Percentiles rank a stretch among this genome's conserved stretches.
Conservation (phyloP, 2,888 invertebrate species). For the Drosophila rellima region DNA sequence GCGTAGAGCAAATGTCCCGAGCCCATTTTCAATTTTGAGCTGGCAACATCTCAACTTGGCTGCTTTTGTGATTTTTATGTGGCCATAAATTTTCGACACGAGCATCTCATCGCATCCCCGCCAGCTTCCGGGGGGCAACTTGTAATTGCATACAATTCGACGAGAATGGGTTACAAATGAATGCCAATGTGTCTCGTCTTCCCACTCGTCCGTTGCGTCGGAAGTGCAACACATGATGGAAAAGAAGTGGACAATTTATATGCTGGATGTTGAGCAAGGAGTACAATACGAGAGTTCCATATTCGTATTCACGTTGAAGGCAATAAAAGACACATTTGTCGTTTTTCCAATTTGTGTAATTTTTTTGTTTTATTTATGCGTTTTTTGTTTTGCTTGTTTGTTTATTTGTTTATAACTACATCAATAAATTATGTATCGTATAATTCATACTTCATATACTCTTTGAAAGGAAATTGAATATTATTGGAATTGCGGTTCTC, state of each 20-base stretch:
- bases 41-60: constrained; percentile 36
- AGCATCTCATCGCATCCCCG: constrained; percentile 34
- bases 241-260: constrained; percentile 44
- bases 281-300: constrained; percentile 4
- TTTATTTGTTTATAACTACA: constrained; percentile 78
- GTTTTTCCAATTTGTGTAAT: constrained; percentile 80
- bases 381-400: constrained; percentile 47
- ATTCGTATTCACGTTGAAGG: constrained; percentile 17
- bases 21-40: constrained; percentile 51
- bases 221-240: constrained; percentile 16
- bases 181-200: constrained; percentile 45
- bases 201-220: not conserved
- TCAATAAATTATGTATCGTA: constrained; percentile 79
- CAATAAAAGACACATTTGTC: constrained; percentile 58
- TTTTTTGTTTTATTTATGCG: constrained; percentile 39
- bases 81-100: constrained; percentile 64
- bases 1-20: constrained; percentile 26
- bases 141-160: constrained; percentile 56
- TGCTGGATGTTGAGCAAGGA: constrained; percentile 36
- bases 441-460: constrained; percentile 60
- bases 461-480: constrained; percentile 66
- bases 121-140: constrained; percentile 19
- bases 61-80: constrained; percentile 73
- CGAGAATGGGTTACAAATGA: constrained; percentile 63
- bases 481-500: constrained; percentile 60